Conservation (phyloP, 2,888 invertebrate species). For the Limnephilus lunatus region DNA sequence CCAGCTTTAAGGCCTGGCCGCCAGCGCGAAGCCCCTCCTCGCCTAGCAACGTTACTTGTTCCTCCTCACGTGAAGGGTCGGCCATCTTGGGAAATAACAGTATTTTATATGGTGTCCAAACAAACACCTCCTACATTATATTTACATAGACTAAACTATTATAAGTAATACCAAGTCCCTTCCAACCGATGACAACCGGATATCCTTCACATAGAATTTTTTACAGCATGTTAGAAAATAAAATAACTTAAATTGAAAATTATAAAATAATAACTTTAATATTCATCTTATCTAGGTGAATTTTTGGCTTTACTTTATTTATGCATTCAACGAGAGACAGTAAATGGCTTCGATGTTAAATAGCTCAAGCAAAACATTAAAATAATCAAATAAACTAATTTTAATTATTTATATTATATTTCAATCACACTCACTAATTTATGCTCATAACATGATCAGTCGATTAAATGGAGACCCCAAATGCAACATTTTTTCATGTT, state of each 20-base stretch:
- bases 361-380: slow-evolving; percentile 47
- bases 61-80: slow-evolving; percentile 96
- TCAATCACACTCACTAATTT: slow-evolving; percentile 38
- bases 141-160: not conserved
- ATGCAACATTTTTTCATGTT: slow-evolving; percentile 25
- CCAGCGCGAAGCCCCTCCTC: slow-evolving; percentile 96
- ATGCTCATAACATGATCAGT: slow-evolving; percentile 55
- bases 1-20: slow-evolving; percentile 97
- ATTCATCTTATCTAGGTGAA: not conserved
- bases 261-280: not conserved
- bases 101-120: not conserved
- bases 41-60: slow-evolving; percentile 96
- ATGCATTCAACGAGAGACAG: slow-evolving; percentile 22
- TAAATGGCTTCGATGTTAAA: slow-evolving; percentile 39
- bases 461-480: slow-evolving; percentile 59
- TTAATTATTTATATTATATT: slow-evolving; percentile 32
- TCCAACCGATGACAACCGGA: not conserved
- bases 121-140: not conserved
- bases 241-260: not conserved
- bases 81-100: slow-evolving; percentile 91
- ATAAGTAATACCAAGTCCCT: not conserved
- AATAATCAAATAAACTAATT: slow-evolving; percentile 41
- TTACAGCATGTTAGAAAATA: not conserved
- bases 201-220: not conserved
- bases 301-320: not conserved